phyloP scores from a whole-genome alignment of 2,113 vertebrate genomes.

The Phalacrocorax pelagicus region DNA sequence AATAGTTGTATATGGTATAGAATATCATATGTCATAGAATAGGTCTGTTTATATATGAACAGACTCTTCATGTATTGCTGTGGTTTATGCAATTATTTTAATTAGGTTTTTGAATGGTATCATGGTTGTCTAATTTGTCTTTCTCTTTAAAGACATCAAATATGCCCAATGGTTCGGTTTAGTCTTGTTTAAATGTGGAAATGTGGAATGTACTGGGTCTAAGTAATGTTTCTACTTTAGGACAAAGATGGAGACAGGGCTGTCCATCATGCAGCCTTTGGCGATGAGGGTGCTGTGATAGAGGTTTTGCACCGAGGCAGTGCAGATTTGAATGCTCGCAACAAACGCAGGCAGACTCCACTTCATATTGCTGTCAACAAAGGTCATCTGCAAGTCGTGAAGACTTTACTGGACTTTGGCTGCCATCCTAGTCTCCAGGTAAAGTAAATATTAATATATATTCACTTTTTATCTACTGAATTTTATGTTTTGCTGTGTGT shows the following conservation, averaged over 20 bases:
- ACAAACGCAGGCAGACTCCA: slow-evolving; percentile 95
- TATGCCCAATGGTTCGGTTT: not conserved
- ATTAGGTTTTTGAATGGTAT: not conserved
- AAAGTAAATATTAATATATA: not conserved
- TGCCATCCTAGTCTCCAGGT: slow-evolving; percentile 99
- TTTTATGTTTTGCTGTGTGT: not conserved
- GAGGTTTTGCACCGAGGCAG: slow-evolving; percentile 96
- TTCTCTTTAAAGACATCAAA: not conserved
- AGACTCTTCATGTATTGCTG: not conserved
- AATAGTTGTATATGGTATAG: not conserved
- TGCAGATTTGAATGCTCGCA: slow-evolving; percentile 94
- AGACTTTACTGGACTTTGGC: slow-evolving; percentile 95
- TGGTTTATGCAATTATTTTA: not conserved
- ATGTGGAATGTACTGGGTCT: not conserved
- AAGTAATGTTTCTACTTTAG: slow-evolving; percentile 65
- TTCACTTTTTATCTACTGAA: not conserved
- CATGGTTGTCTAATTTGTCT: not conserved
- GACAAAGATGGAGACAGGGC: slow-evolving; percentile 98
- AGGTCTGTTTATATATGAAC: not conserved
- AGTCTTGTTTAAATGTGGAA: not conserved
- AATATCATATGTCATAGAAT: not conserved
- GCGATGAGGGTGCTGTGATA: slow-evolving; percentile 96
- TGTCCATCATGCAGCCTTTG: slow-evolving; percentile 96
- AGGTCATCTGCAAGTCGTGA: slow-evolving; percentile 97
- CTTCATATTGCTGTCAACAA: slow-evolving; percentile 99